A percentile compares a stretch with the other conserved stretches of the same genome.
Conservation (phyloP, 2,113 vertebrate genomes). For the Delphinus delphis region DNA sequence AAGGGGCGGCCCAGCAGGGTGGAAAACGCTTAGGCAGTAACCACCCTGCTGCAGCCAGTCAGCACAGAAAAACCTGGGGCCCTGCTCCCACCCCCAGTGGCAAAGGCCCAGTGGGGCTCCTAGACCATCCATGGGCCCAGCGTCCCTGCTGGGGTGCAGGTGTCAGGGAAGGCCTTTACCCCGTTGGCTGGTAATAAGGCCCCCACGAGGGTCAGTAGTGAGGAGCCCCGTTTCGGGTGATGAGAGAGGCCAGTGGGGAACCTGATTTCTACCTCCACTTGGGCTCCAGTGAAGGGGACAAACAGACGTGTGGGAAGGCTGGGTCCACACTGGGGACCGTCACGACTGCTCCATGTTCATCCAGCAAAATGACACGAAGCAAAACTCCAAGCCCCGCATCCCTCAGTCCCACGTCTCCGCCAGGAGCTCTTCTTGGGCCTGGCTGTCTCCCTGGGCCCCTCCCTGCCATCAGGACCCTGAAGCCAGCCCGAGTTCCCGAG, state of each 20-base stretch:
- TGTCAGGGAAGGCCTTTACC: background rate
- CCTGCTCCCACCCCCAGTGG: background rate
- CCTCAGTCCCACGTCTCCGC: background rate
- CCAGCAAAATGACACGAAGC: background rate
- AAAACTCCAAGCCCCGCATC: fast-evolving
- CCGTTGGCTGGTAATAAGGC: background rate
- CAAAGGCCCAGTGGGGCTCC: background rate
- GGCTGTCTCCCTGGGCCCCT: background rate
- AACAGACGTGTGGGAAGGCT: background rate
- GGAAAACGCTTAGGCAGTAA: background rate
- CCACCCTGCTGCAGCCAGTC: background rate
- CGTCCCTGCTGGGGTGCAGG: background rate
- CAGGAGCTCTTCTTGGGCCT: background rate
- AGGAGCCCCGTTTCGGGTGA: background rate
- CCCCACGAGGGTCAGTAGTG: background rate
- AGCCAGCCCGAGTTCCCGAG: background rate
- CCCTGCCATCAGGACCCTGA: background rate
- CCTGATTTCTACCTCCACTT: background rate
- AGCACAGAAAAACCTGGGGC: background rate
- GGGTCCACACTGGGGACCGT: background rate
- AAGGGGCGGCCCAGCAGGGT: background rate
- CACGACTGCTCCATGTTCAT: fast-evolving
- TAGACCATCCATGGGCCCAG: background rate
- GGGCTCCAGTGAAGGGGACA: background rate
- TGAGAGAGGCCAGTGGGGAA: background rate